Conservation (phyloP, 1,140 invertebrate species). For the Cotesia glomerata region DNA sequence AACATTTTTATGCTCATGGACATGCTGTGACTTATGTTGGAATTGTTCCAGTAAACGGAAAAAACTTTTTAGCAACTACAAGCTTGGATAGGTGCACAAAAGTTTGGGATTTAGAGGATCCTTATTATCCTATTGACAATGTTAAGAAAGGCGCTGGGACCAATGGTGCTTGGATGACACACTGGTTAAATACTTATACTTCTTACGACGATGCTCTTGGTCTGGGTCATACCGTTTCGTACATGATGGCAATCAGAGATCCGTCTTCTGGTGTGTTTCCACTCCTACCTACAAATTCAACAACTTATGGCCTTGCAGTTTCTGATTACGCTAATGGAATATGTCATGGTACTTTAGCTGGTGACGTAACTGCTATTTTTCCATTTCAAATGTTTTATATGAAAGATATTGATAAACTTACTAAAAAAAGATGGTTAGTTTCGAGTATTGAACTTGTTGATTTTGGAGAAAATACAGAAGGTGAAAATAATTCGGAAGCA, state of each 20-base stretch:
- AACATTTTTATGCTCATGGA: slow-evolving; percentile 60
- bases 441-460: slow-evolving; percentile 41
- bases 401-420: slow-evolving; percentile 50
- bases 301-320: slow-evolving; percentile 49
- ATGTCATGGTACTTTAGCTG: slow-evolving; percentile 57
- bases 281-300: slow-evolving; percentile 52
- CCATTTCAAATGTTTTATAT: slow-evolving; percentile 54
- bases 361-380: slow-evolving; percentile 58
- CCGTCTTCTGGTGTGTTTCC: slow-evolving; percentile 52
- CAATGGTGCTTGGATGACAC: slow-evolving; percentile 55
- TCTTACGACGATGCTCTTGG: slow-evolving; percentile 46
- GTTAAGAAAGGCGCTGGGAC: slow-evolving; percentile 51
- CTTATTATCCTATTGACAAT: slow-evolving; percentile 42
- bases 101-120: slow-evolving; percentile 63
- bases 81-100: slow-evolving; percentile 59
- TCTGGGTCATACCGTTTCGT: slow-evolving; percentile 50
- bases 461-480: slow-evolving; percentile 16
- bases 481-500: slow-evolving; percentile 20
- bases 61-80: slow-evolving; percentile 55
- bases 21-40: slow-evolving; percentile 54
- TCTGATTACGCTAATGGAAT: slow-evolving; percentile 59
- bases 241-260: slow-evolving; percentile 53
- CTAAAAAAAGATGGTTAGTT: slow-evolving; percentile 46
- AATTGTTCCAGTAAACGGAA: slow-evolving; percentile 52
- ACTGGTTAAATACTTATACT: slow-evolving; percentile 53